Conservation (phyloP, 1,140 invertebrate genomes). For the Belonocnema kinseyi region DNA sequence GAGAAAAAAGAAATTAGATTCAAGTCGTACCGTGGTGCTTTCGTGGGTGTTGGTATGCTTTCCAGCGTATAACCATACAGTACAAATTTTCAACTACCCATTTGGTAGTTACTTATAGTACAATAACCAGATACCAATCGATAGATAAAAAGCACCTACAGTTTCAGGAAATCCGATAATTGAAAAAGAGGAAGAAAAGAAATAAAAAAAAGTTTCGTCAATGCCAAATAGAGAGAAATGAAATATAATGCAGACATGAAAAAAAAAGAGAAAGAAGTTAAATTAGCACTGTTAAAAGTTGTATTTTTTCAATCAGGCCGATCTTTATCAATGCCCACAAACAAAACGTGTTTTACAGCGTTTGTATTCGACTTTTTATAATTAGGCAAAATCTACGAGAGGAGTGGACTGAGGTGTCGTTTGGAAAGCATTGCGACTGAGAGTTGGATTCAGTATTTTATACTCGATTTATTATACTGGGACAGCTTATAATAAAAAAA, state of each 20-base stretch:
- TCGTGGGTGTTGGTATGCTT: slow-evolving; percentile 6
- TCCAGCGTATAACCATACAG: background rate
- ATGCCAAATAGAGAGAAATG: background rate
- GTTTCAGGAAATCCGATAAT: background rate
- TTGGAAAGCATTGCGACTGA: too few relatives aligned
- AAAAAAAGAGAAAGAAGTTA: too few relatives aligned
- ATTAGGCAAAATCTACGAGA: slow-evolving; percentile 17
- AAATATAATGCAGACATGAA: background rate
- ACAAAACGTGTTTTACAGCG: background rate
- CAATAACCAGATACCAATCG: background rate
- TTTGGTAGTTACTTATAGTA: background rate
- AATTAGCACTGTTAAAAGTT: too few relatives aligned
- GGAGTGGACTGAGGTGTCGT: slow-evolving; percentile 22
- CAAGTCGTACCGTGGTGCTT: background rate
- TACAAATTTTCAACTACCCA: slow-evolving; percentile 4
- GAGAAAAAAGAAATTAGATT: background rate
- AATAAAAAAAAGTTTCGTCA: background rate
- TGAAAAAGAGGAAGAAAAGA: background rate
- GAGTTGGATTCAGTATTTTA: too few relatives aligned
- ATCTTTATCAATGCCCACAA: background rate
- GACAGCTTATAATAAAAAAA: too few relatives aligned
- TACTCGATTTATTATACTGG: too few relatives aligned
- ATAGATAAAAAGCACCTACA: background rate
- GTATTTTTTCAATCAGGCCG: background rate
- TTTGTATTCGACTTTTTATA: slow-evolving; percentile 9